These are phyloP conservation scores for Heliopora coerulea DNA, from an alignment of 92 coral and sea anemone species.

Conservation along the genomic window DNA sequence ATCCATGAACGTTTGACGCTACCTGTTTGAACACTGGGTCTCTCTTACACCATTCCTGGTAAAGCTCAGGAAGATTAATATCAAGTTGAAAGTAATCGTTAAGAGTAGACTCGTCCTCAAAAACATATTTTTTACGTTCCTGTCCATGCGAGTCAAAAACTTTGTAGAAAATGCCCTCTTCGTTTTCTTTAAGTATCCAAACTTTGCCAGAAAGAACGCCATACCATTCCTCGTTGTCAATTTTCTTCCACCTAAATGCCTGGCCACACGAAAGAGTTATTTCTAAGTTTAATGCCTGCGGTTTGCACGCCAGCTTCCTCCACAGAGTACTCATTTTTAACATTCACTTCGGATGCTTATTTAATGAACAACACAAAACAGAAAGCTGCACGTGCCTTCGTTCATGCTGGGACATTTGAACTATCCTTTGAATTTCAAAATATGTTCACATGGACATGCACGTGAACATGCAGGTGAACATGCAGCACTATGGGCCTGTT, in stretches of 20 bases:
- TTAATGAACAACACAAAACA: no score
- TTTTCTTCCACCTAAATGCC: constrained; percentile 87
- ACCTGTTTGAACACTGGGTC: constrained; percentile 68
- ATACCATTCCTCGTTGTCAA: constrained; percentile 67
- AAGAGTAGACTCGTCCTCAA: constrained; percentile 34
- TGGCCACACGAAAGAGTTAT: constrained; percentile 81
- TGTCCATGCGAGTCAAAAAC: constrained; percentile 39
- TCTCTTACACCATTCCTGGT: constrained; percentile 61
- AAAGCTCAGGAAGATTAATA: constrained; percentile 62
- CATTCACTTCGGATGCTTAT: no score
- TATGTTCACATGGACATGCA: no score
- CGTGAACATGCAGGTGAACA: no score
- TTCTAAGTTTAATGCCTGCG: constrained; percentile 62
- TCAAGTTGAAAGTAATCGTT: constrained; percentile 79
- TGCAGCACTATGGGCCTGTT: no score
- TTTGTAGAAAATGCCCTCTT: constrained; percentile 62
- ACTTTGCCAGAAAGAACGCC: constrained; percentile 70
- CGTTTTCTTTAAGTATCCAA: constrained; percentile 77
- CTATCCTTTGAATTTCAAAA: no score
- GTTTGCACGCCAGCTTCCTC: constrained; percentile 56
- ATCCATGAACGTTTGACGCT: constrained; percentile 64
- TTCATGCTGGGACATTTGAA: no score
- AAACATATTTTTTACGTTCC: not conserved
- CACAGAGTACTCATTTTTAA: constrained; percentile 50
- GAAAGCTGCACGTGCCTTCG: no score